A percentile compares a stretch with the other conserved stretches of the same genome.
Evolutionary conservation across 2,797 vertebrate species (phyloP).

Genomic region (Tokudaia tokunoshimensis): DNA sequence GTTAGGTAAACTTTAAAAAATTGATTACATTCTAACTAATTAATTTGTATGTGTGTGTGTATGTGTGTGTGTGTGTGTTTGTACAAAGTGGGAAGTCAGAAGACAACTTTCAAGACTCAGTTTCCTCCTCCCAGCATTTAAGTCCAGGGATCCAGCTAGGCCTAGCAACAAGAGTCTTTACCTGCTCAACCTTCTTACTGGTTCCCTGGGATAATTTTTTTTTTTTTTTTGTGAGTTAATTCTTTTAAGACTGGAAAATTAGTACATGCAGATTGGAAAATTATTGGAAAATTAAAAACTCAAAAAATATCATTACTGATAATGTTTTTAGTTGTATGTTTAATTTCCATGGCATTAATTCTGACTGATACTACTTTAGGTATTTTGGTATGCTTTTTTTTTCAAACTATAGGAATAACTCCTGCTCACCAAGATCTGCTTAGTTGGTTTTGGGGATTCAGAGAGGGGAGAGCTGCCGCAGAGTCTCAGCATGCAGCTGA

Average conservation of each 20-base stretch:
- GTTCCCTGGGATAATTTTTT: not conserved
- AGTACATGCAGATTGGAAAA: not conserved
- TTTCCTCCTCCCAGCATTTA: not conserved
- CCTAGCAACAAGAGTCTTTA: not conserved
- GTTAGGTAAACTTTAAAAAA: not conserved
- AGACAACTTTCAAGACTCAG: not conserved
- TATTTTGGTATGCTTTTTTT: not conserved
- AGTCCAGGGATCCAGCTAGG: not conserved
- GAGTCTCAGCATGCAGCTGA: not conserved
- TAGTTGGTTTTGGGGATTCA: not conserved
- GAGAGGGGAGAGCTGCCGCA: not conserved
- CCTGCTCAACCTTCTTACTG: too few relatives aligned
- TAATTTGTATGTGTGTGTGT: not conserved
- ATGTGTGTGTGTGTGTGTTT: not conserved
- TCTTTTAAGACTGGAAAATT: slow-evolving; percentile 29
- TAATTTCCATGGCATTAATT: slow-evolving; percentile 20
- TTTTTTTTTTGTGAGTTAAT: not conserved
- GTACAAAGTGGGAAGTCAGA: not conserved
- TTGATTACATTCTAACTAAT: not conserved
- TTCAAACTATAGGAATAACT: not conserved
- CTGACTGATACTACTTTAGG: slow-evolving; percentile 17
- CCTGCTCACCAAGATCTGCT: not conserved
- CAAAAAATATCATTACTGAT: not conserved
- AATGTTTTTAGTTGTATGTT: slow-evolving; percentile 24
- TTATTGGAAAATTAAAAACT: slow-evolving; percentile 2